Evolutionary conservation across 1,140 invertebrate species (phyloP).

Genomic region (Micrasema minimum): DNA sequence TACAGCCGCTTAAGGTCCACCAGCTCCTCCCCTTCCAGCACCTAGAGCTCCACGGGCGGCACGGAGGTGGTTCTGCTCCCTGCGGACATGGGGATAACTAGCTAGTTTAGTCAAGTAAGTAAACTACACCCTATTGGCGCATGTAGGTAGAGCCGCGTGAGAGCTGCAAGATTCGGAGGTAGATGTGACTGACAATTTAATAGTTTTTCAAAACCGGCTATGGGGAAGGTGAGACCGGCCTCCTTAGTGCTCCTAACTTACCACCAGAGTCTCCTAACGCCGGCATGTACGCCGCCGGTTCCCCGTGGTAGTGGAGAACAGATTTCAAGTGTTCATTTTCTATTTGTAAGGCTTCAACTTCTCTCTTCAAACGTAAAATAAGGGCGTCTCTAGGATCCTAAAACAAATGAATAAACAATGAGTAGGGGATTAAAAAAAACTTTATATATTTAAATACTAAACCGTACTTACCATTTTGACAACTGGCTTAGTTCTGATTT

Average conservation of each 20-base stretch:
- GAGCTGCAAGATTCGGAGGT: slow-evolving; percentile 77
- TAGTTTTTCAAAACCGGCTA: no score
- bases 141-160: slow-evolving; percentile 83
- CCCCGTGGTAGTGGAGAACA: slow-evolving; percentile 71
- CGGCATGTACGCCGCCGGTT: slow-evolving; percentile 21
- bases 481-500: slow-evolving; percentile 88
- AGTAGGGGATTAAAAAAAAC: no score
- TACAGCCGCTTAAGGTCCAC: slow-evolving; percentile 81
- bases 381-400: slow-evolving; percentile 92
- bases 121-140: no score
- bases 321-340: slow-evolving; percentile 92
- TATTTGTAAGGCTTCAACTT: slow-evolving; percentile 86
- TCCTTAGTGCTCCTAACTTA: no score
- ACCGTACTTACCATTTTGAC: slow-evolving; percentile 83
- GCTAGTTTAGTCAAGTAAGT: no score
- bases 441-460: background rate
- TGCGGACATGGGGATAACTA: no score
- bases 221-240: no score
- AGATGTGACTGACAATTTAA: no score
- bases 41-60: slow-evolving; percentile 76
- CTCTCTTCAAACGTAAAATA: slow-evolving; percentile 88
- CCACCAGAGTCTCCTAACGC: slow-evolving; percentile 27
- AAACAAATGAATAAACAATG: slow-evolving; percentile 39
- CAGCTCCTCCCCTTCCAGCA: slow-evolving; percentile 77
- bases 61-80: slow-evolving; percentile 64